These are phyloP conservation scores for Pogonophryne albipinna DNA, from an alignment of 2,797 vertebrate genomes.

Conservation along the genomic window DNA sequence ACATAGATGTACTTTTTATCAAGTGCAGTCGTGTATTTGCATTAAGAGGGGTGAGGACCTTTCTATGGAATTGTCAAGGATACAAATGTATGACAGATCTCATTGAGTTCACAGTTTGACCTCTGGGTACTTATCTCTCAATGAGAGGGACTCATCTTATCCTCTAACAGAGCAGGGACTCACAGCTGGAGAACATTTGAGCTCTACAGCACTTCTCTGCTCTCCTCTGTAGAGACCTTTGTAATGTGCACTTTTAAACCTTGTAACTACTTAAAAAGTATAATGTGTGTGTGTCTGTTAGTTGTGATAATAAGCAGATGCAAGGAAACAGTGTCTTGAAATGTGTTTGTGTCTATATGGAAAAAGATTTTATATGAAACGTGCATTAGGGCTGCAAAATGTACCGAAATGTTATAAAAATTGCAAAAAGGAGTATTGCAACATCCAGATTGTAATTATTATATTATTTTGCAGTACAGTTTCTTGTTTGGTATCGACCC, in stretches of 20 bases:
- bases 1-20: constrained; percentile 31
- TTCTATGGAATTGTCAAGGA: constrained; percentile 62
- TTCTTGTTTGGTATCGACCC: no score
- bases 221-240: constrained; percentile 64
- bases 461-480: no score
- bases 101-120: constrained; percentile 65
- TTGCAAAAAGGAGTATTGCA: no score
- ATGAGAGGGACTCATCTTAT: constrained; percentile 69
- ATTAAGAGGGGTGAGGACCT: constrained; percentile 72
- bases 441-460: no score
- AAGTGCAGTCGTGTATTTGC: constrained; percentile 68
- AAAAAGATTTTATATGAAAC: not conserved
- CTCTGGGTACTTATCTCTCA: constrained; percentile 70
- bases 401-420: no score
- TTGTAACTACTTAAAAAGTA: constrained; percentile 49
- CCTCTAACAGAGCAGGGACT: constrained; percentile 56
- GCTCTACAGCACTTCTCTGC: constrained; percentile 61
- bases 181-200: constrained; percentile 70
- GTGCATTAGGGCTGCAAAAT: no score
- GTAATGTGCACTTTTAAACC: constrained; percentile 65
- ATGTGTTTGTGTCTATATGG: not conserved
- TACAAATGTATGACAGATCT: constrained; percentile 64
- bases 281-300: constrained; percentile 17
- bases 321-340: not conserved
- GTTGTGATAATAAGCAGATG: constrained; percentile 20